Evolutionary conservation across 2,888 invertebrate genomes (phyloP), one percentile per base, ranked within the genome.

Genomic region (Isoperla grammatica): DNA sequence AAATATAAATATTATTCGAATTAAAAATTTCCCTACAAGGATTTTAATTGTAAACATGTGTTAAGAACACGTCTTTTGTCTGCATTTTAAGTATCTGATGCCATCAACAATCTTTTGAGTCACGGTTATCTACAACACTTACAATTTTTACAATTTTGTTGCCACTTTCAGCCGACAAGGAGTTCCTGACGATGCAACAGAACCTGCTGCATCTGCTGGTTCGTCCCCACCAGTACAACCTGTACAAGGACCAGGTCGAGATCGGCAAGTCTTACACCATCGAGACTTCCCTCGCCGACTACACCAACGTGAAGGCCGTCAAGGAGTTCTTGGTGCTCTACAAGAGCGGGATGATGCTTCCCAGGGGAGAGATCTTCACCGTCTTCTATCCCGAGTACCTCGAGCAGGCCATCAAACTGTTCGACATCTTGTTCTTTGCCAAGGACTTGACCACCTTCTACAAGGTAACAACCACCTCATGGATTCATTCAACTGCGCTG

Each of bases 391-490:
- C 67, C 0, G 67, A 71, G 2, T 70, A 79, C 64, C 72, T 75
- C 60, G 74, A 78, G 45, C 79, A 83, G 67, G 78, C 79, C 4
- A 73, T 77, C 8, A 65, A 69, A 12, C 65, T 77, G 2, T 83
- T 79, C 75, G 73, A 81, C 50, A 69, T 83, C 17, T 76, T 85
- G 68, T 80, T 75, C 72, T 78, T 78, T 61, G 81, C 84, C 53
- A 81, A 80, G 69, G 80, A 82, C 72, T 84, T 81, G 67, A 77
- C 78, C 0, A 79, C 79, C 56, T 82, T 85, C 74, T 80, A 79
- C 71, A 78, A 78, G 62, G 66, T 63, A 61, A 54, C 6, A 2
- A 17, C 29, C 8, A 8, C 4, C 5, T 29, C 8, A 4, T n/a
- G n/a, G n/a, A n/a, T n/a, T n/a, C 4, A 29, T 29, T 8, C 8